Conservation (phyloP, 2,888 invertebrate species). For the Nysson spinosus region DNA sequence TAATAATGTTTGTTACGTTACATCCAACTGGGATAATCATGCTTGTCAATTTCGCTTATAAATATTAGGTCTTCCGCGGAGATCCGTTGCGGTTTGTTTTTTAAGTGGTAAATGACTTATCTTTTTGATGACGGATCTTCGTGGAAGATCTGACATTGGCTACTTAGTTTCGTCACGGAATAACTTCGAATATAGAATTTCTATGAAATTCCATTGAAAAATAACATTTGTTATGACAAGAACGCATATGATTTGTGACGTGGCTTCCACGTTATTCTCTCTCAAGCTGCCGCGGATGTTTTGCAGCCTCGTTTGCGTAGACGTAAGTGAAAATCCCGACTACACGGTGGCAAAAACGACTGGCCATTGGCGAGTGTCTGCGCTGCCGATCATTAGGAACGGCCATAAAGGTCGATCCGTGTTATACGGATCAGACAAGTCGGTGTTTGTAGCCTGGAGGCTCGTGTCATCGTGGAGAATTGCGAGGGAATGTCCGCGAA, state of each 20-base stretch:
- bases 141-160: neutral
- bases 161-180: no score
- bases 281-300: slow-evolving; percentile 6
- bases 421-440: slow-evolving; percentile 45
- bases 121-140: no score
- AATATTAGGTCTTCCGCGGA: no score
- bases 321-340: slow-evolving; percentile 54
- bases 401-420: slow-evolving; percentile 59
- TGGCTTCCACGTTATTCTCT: neutral
- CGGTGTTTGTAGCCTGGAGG: slow-evolving; percentile 14
- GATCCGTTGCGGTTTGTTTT: no score
- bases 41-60: no score
- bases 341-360: slow-evolving; percentile 41
- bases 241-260: no score
- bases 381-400: slow-evolving; percentile 57
- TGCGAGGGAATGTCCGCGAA: slow-evolving; percentile 7
- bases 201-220: no score
- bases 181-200: no score
- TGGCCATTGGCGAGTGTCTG: slow-evolving; percentile 41
- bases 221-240: no score
- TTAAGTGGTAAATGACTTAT: no score
- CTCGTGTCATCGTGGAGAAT: slow-evolving; percentile 35
- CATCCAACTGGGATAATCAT: neutral
- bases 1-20: neutral
- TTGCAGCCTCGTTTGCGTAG: slow-evolving; percentile 50